phyloP scores from a whole-genome alignment of 2,113 vertebrate genomes.

The Sapayoa aenigma region DNA sequence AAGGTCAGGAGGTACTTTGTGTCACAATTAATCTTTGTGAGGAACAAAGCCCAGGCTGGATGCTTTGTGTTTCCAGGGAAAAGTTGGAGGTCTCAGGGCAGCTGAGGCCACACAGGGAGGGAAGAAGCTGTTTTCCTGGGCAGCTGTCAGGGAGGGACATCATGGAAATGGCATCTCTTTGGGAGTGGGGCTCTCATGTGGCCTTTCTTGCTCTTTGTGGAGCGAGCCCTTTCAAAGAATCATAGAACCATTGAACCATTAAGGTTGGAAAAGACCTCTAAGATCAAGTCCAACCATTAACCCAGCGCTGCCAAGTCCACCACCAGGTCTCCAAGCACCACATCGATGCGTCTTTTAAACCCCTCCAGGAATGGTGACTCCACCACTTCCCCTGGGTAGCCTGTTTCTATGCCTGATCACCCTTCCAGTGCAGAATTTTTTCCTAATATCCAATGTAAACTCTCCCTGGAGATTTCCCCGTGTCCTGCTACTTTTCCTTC shows the following conservation, averaged over 20 bases:
- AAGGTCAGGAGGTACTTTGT: background rate
- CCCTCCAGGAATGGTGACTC: too few relatives aligned
- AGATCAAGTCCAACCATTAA: background rate
- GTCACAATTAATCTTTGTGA: background rate
- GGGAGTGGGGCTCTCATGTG: fast-evolving
- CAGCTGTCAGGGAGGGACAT: background rate
- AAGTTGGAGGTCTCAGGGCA: too few relatives aligned
- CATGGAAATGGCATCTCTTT: background rate
- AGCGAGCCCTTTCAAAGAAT: background rate
- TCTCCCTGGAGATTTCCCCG: background rate
- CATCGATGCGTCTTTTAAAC: fast-evolving
- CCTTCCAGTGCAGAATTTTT: background rate
- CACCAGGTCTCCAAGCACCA: background rate
- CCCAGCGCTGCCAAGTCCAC: background rate
- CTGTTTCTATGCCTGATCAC: background rate
- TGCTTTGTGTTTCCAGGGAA: background rate
- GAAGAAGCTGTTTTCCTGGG: background rate
- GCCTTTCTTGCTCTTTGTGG: background rate
- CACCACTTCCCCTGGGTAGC: background rate
- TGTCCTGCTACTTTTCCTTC: background rate
- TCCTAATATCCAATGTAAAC: background rate
- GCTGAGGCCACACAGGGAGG: fast-evolving
- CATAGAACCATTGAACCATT: background rate
- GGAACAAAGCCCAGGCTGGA: background rate
- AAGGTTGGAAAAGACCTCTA: background rate